A percentile compares a stretch with the other conserved stretches of the same genome.
These are phyloP conservation scores for Stomatorhinus ivindoensis DNA, from an alignment of 2,113 vertebrate species.

Conservation along the genomic window DNA sequence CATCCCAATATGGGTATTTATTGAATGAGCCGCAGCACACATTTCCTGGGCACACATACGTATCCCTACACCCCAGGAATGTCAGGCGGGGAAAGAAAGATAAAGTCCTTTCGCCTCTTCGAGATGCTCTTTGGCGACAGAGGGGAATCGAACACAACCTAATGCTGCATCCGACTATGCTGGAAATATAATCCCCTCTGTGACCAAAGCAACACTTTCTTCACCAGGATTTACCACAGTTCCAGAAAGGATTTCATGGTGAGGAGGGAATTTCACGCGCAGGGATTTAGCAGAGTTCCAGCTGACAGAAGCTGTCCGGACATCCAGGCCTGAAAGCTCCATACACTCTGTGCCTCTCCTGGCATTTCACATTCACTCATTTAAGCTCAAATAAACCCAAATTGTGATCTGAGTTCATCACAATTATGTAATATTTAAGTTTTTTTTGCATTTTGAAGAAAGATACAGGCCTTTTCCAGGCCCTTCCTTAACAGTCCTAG, in stretches of 20 bases:
- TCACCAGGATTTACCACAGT: not conserved
- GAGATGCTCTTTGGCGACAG: not conserved
- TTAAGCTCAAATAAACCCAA: not conserved
- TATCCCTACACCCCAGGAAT: not conserved
- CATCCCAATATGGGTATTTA: too few relatives aligned
- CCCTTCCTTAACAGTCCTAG: not conserved
- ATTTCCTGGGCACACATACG: not conserved
- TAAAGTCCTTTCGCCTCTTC: not conserved
- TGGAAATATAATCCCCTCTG: conserved; percentile 4
- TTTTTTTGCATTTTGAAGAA: not conserved
- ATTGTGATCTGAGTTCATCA: not conserved
- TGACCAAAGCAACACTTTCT: not conserved
- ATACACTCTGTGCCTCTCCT: not conserved
- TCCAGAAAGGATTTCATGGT: not conserved
- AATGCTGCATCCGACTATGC: not conserved
- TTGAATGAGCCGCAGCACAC: not conserved
- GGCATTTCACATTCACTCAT: not conserved
- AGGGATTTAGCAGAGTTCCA: not conserved
- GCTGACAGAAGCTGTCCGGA: not conserved
- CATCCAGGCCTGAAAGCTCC: not conserved
- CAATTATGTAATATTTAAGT: not conserved
- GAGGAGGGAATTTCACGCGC: not conserved
- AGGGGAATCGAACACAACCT: not conserved
- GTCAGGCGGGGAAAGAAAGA: not conserved
- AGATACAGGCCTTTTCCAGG: not conserved